Conservation (phyloP, 2,113 vertebrate genomes). For the Hymenochirus boettgeri region DNA sequence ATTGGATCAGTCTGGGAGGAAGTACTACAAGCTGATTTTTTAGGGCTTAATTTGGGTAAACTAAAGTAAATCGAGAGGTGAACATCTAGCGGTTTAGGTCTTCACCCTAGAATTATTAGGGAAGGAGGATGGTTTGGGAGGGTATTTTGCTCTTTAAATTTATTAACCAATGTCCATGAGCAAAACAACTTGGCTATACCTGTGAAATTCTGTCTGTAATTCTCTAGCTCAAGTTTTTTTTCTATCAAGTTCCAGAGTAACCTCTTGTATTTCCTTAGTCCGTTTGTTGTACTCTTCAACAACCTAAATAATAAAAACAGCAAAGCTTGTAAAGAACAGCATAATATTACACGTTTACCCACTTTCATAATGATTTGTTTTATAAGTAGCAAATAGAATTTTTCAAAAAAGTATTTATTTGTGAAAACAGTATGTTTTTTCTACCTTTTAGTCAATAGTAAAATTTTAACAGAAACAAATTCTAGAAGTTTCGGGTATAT, state of each 20-base stretch:
- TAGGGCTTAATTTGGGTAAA: too few relatives aligned
- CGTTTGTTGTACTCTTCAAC: slow-evolving; percentile 83
- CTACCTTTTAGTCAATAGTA: slow-evolving; percentile 57
- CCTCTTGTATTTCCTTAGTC: slow-evolving; percentile 75
- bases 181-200: slow-evolving; percentile 65
- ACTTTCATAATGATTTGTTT: background rate
- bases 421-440: slow-evolving; percentile 62
- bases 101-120: too few relatives aligned
- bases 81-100: too few relatives aligned
- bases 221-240: slow-evolving; percentile 67
- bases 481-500: slow-evolving; percentile 65
- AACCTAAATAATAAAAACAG: slow-evolving; percentile 62
- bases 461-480: slow-evolving; percentile 67
- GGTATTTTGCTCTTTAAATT: too few relatives aligned
- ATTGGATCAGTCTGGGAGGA: too few relatives aligned
- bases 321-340: background rate
- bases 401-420: slow-evolving; percentile 47
- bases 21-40: too few relatives aligned
- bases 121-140: too few relatives aligned
- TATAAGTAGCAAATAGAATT: slow-evolving; percentile 19
- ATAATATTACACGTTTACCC: background rate
- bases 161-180: too few relatives aligned
- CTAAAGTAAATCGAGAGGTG: too few relatives aligned
- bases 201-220: slow-evolving; percentile 80
- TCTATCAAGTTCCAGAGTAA: slow-evolving; percentile 73